Evolutionary conservation across 2,888 invertebrate genomes (phyloP), one percentile per base, ranked within the genome.

Genomic region (Epistrophella euchroma): DNA sequence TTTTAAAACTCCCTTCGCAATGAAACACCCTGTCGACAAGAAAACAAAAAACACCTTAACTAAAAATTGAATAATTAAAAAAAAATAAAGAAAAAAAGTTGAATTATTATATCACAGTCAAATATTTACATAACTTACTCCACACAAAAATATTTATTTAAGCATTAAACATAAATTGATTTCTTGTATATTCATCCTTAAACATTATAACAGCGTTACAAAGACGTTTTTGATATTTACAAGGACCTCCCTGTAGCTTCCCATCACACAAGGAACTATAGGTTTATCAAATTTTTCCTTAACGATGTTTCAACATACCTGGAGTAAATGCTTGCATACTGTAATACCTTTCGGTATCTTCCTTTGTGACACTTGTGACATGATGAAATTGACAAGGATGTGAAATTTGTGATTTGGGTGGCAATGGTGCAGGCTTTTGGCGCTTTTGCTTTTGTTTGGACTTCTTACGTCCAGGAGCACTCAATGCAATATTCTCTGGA

Each of bases 311-410:
- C 74, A 90, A 89, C 62, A 80, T 56, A n/a, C 86, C 77, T 15
- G 92, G 90, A 11, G 95, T 94, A 89, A 95, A 93, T 28, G 95
- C 95, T 90, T 95, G 95, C 89, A 96, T 93, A 50, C 96, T 95
- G 90, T 94, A 95, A 89, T 95, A 95, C 84, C 95, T 93, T 72
- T 94, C 93, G 84, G 94, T 93, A 89, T 96, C 96, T 75, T 94
- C 94, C 47, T 94, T 93, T 84, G 96, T 96, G 56, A 97, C 95
- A 89, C 95, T 96, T 68, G 96, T 97, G 87, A 97, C 95, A 91
- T 97, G 97, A 89, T 96, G 96, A 92, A 97, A 97, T 90, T 96
- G 96, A 91, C 97, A 97, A 1, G 97, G 97, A 91, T 95, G 95
- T 60, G 97, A 97, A 88, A 97, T 97, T 91, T 97, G 96, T 80